phyloP scores from a whole-genome alignment of 2,797 vertebrate genomes.

The Pangasius macronema region DNA sequence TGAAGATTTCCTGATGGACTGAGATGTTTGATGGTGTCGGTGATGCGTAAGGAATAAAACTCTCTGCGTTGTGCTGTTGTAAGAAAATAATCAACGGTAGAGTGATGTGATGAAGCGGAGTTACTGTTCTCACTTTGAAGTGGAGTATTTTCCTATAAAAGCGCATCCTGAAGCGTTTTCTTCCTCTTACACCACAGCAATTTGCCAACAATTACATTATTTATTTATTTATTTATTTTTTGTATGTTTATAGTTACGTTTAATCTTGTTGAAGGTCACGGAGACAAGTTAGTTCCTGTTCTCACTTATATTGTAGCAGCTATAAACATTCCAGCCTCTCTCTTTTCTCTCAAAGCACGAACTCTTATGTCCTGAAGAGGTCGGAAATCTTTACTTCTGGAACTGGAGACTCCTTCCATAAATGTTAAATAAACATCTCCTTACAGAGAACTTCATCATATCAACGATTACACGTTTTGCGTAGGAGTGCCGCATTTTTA shows the following conservation, averaged over 20 bases:
- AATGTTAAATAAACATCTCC: neutral
- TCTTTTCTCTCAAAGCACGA: neutral
- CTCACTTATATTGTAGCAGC: too few species aligned
- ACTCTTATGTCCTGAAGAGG: neutral
- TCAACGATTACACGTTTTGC: neutral
- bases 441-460: neutral
- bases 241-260: too few species aligned
- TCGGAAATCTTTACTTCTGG: neutral
- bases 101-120: neutral
- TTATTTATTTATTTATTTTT: too few species aligned
- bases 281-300: too few species aligned
- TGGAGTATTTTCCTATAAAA: too few species aligned
- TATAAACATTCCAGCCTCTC: too few species aligned
- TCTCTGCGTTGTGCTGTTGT: neutral
- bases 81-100: neutral
- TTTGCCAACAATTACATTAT: too few species aligned
- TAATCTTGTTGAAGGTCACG: too few species aligned
- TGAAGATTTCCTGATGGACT: neutral
- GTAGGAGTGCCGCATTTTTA: neutral
- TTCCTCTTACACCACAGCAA: too few species aligned
- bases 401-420: neutral
- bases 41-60: neutral
- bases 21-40: neutral
- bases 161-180: too few species aligned
- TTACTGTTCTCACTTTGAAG: neutral